These are phyloP conservation scores for Podarcis lilfordi DNA, from an alignment of 2,797 vertebrate species.

Conservation along the genomic window DNA sequence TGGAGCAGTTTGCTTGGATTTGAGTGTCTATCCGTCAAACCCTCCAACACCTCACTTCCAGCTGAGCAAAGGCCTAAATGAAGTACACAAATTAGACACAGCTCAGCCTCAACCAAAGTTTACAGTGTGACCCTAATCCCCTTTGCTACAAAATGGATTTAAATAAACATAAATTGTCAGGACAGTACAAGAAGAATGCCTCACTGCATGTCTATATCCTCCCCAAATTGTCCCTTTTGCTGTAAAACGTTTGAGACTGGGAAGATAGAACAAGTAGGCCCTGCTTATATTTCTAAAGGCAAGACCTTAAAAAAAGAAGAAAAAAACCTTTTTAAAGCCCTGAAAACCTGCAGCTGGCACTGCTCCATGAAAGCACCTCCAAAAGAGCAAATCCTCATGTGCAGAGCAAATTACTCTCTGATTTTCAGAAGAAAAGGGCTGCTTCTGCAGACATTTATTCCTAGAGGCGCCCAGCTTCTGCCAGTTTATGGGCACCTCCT, in stretches of 20 bases:
- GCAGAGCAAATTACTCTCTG: not conserved
- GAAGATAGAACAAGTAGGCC: not conserved
- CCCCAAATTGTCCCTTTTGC: not conserved
- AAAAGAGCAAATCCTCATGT: not conserved
- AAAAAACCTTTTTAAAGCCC: too few relatives aligned
- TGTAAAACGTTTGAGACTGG: not conserved
- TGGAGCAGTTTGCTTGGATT: not conserved
- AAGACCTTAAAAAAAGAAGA: not conserved
- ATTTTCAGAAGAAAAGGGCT: not conserved
- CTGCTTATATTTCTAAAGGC: not conserved
- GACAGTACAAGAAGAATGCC: not conserved
- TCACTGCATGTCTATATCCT: not conserved
- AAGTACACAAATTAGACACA: not conserved
- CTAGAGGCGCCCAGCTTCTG: not conserved
- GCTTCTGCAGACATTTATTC: not conserved
- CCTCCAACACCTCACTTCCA: not conserved
- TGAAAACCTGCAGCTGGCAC: too few relatives aligned
- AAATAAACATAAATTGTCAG: not conserved
- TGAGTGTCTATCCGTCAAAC: not conserved
- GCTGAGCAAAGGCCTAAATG: not conserved
- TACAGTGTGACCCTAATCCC: not conserved
- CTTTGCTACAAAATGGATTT: not conserved
- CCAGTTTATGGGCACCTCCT: not conserved
- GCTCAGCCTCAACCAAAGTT: not conserved
- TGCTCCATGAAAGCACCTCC: not conserved